Evolutionary conservation across 2,888 invertebrate species (phyloP), one percentile per base, ranked within the genome.

Genomic region (Stomorhina lunata): DNA sequence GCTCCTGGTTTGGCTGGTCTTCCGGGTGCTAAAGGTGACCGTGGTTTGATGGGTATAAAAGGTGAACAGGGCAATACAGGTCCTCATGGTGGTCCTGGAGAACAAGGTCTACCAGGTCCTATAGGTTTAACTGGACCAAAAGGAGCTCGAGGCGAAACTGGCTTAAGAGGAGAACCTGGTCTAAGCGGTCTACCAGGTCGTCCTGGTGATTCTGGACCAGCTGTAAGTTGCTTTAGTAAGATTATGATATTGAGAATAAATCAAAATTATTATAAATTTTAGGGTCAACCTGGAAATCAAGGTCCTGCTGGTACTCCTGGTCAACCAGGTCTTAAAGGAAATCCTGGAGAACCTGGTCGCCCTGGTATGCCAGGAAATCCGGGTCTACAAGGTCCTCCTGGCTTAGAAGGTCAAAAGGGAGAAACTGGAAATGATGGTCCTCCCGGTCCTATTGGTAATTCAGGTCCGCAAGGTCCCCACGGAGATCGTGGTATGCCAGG

Each of bases 161-260:
- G 96, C 6, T 90, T 92, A n/a, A 93, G 95, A 89, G 96, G 96
- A 69, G 96, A 96, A 86, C 88, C 92, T 34, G 96, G 96, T 22
- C 92, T 94, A 71, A 93, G 93, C 90, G 96, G 96, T n/a, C 92
- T 95, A 25, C 95, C 95, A 7, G 97, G 96, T 77, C 91, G 95
- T 84, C 95, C 95, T 2, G 96, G 96, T 87, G 94, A 95, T 88
- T 91, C 94, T 68, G 96, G 96, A 84, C 92, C 93, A 80, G 92
- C 93, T 78, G 96, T 95, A 92, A 92, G 91, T 65, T 29, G 1
- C 22, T 59, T 12, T 40, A 0, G 2, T 59, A 25, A 20, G 7
- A 66, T 17, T 17, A 9, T 4, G n/a, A n/a, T n/a, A n/a, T n/a
- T n/a, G n/a, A n/a, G n/a, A n/a, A n/a, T n/a, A n/a, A n/a, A n/a